Percentiles rank a stretch among this genome's conserved stretches.
Evolutionary conservation across 2,888 invertebrate species (phyloP).

Genomic region (Fragum fragum): DNA sequence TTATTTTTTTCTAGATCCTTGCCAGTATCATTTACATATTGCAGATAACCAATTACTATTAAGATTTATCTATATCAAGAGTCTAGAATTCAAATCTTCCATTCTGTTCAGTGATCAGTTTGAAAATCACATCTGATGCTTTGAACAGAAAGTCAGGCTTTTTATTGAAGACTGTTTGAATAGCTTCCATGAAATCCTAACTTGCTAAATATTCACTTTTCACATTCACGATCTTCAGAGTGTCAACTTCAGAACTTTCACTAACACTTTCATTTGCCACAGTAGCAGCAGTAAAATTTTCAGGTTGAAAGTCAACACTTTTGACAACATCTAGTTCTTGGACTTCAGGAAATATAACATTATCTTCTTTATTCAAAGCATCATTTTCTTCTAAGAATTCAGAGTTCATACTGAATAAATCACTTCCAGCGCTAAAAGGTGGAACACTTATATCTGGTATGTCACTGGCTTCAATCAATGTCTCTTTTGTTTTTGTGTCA

Average conservation of each 20-base stretch:
- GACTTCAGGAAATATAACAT: constrained; percentile 16
- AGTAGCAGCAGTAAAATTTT: background rate
- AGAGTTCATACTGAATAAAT: constrained; percentile 10
- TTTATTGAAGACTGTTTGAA: no score
- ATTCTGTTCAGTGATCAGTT: no score
- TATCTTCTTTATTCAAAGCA: constrained; percentile 25
- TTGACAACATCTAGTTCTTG: constrained; percentile 8
- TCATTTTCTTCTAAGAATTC: constrained; percentile 30
- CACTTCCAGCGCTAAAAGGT: constrained; percentile 12
- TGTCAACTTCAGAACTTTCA: constrained; percentile 1
- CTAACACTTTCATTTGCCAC: background rate
- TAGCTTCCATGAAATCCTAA: background rate
- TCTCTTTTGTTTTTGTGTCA: constrained; percentile 12
- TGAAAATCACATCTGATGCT: no score
- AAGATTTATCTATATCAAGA: no score
- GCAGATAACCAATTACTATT: no score
- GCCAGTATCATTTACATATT: no score
- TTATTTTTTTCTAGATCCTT: no score
- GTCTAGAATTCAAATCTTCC: no score
- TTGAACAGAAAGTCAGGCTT: no score
- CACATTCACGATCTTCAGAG: constrained; percentile 49
- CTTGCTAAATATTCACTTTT: constrained; percentile 47
- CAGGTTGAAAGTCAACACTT: background rate
- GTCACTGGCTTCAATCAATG: constrained; percentile 24
- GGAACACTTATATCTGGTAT: constrained; percentile 13